A percentile compares a stretch with the other conserved stretches of the same genome.
Conservation (phyloP, 1,140 invertebrate genomes). For the Heliothis virescens region DNA sequence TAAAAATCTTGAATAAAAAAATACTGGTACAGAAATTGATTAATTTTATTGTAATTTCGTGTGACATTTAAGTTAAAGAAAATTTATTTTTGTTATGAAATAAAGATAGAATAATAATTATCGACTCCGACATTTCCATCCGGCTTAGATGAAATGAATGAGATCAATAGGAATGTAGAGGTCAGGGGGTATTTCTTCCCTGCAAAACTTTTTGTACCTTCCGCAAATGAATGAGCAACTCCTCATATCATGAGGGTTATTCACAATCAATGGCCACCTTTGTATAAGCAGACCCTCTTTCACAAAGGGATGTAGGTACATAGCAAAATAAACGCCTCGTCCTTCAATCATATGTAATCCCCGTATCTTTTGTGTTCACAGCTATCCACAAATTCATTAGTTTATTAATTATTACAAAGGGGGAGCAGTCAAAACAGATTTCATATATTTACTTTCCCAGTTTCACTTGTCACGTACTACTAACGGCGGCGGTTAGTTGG, state of each 20-base stretch:
- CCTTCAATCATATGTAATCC: background rate
- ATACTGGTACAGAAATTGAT: no score
- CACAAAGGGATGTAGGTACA: background rate
- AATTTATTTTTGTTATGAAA: no score
- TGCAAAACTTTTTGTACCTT: background rate
- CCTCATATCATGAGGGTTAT: background rate
- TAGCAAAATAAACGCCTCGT: no score
- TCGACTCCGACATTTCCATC: background rate
- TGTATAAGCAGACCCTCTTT: background rate
- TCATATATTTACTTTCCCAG: conserved; percentile 46
- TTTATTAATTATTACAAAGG: conserved; percentile 10
- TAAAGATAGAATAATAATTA: conserved; percentile 18
- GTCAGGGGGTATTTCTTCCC: background rate
- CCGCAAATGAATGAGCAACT: conserved; percentile 1
- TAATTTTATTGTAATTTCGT: no score
- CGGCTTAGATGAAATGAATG: conserved; percentile 19
- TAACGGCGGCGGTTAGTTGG: conserved; percentile 47
- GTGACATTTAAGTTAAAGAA: no score
- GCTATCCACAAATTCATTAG: conserved; percentile 33
- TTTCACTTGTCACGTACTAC: conserved; percentile 47
- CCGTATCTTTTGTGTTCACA: conserved; percentile 4
- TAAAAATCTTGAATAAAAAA: no score
- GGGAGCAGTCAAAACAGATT: conserved; percentile 30
- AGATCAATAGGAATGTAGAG: conserved; percentile 4
- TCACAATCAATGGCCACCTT: background rate